Evolutionary conservation across 2,797 vertebrate species (phyloP), one percentile per base, ranked within the genome.

Genomic region (Glossophaga mutica): DNA sequence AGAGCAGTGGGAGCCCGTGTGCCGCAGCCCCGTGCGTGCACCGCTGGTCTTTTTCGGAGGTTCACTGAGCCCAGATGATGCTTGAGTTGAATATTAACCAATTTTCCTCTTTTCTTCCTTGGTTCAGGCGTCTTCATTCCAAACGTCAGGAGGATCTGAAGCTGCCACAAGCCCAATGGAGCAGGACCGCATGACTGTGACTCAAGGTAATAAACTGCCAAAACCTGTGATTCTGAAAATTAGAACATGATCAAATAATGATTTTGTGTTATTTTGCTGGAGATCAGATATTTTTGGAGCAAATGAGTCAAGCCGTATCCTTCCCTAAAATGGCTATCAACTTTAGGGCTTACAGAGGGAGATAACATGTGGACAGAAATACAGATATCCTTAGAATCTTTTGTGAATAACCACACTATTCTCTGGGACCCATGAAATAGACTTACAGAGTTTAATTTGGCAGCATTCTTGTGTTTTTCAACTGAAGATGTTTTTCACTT

Each of bases 151-250:
- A 94, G 48, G 22, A 9, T 4, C 82, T 37, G 97, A 97, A 93
- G 86, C 15, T 67, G 62, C 79, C 42, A 22, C 22, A 1, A 86
- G 74, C 79, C 90, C 5, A 0, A 6, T n/a, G 16, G 96, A 97
- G 74, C 44, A 6, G 3, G 88, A 84, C 29, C 78, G 86, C 29
- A 55, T 42, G 21, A 95, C 96, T 4, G 34, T 50, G 9, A 93
- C 91, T 96, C 95, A 96, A 98, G 98, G 98, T 98, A 98, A 97
- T 52, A n/a, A 94, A 5, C 44, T 76, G 71, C 50, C 59, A 19
- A 34, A 19, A 34, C 32, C 42, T 24, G 1, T n/a, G 73, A 71
- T 67, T 85, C 55, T 14, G 8, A 44, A 48, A 57, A 50, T 46
- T 48, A 50, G 90, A 88, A 74, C 18, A 34, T 6, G 44, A 22